Base-by-base conservation (phyloP, 2,113 vertebrate species). In the Baryphthengus martii region DNA sequence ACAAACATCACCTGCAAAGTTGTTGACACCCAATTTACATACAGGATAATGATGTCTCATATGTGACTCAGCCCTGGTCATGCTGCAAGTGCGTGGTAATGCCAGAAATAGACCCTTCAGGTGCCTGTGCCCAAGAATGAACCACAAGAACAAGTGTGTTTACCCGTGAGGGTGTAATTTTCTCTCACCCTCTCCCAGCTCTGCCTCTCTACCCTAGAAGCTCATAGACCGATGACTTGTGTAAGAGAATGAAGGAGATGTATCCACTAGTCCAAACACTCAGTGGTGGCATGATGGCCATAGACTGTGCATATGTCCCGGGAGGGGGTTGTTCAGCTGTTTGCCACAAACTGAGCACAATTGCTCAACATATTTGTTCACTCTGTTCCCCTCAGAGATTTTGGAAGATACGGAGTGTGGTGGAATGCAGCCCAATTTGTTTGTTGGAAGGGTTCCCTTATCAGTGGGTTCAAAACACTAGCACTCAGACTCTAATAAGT, bases 1-100 rank as follows among this genome's bases (percentile, higher is more conserved):
- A 88, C 71, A 94, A 93, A 55, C 85, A 93, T 94, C 95, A 95
- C 94, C 95, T 93, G 95, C 82, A 31, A 88, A 56, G 47, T 59
- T 93, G 92, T 77, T 88, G 78, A 50, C 47, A 19, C 59, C 29
- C 76, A 26, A 85, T 96, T 96, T 95, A 77, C 95, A 86, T 85
- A 83, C 0, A 14, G 66, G 65, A 47, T 89, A 94, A 96, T 90
- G 85, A 72, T 76, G 92, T 35, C 37, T 77, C 66, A 40, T 50
- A 12, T 2, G 39, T 95, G 95, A 95, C 90, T 97, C 93, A 95
- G 59, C 65, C 55, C 45, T 67, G 90, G 92, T 94, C 96, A 92
- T 15, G 52, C 61, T 45, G 52, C 0, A 0, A 74, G 75, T 74
- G 45, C 0, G 7, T 88, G 88, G 75, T 29, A 44, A 42, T 11